phyloP scores from a whole-genome alignment of 2,113 vertebrate species.

The Pristiophorus japonicus region DNA sequence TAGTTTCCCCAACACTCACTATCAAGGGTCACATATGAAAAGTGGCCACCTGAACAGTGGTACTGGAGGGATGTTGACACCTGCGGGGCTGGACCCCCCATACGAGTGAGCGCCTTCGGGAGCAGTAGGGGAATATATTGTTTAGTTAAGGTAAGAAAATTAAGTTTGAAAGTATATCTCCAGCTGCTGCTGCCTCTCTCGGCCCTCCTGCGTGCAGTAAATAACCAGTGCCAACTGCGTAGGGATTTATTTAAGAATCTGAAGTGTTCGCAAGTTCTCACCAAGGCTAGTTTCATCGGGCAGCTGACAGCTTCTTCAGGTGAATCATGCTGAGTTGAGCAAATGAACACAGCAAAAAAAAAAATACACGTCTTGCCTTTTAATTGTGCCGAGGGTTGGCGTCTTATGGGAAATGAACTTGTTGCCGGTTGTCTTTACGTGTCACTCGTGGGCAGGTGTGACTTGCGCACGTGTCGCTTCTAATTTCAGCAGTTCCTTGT shows the following conservation, averaged over 20 bases:
- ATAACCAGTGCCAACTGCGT: not conserved
- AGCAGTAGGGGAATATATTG: not conserved
- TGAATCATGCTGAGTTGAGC: conserved; percentile 40
- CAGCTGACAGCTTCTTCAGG: conserved; percentile 38
- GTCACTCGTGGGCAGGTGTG: conserved; percentile 23
- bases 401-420: conserved; percentile 29
- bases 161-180: not conserved
- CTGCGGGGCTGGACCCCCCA: not conserved
- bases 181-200: not conserved
- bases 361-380: conserved; percentile 42
- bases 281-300: conserved; percentile 39
- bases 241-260: not conserved
- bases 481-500: conserved; percentile 20
- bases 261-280: conserved; percentile 20
- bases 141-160: not conserved
- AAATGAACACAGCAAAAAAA: conserved; percentile 11
- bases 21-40: not conserved
- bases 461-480: not conserved
- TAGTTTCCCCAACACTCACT: not conserved
- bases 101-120: not conserved
- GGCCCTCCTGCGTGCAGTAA: not conserved
- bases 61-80: not conserved
- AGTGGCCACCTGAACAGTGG: not conserved
- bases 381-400: conserved; percentile 48
- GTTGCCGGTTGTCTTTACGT: not conserved